Base-by-base conservation (phyloP, 2,888 invertebrate genomes). In the Diaphora mendica region DNA sequence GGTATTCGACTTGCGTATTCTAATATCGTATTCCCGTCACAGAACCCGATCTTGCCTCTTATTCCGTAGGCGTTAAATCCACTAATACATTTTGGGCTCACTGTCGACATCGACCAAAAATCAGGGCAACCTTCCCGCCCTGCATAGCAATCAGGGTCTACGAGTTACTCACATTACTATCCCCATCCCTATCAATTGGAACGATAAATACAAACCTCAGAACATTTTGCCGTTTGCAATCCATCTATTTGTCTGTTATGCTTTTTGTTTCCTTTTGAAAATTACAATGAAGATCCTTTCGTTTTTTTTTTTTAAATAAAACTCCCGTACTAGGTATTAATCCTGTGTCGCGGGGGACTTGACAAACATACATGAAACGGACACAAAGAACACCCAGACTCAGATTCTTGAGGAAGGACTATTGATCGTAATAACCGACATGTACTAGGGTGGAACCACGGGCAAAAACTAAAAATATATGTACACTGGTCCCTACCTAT, bases 61-160 rank as follows among this genome's bases (percentile, higher is more conserved):
- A 93, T 92, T 93, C 90, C 86, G 91, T 89, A 89, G 90, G 91
- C 91, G 92, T 92, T 92, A 93, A 94, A 92, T 89, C 91, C 86
- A 91, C 94, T 94, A 95, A 94, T 94, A 95, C 93, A 94, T 95
- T 94, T 94, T 91, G 88, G 89, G 88, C 88, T 88, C 88, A 86
- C 89, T 91, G 95, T 90, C 93, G 94, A 93, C 94, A 90, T 91
- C 90, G 91, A 88, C 92, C 87, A 94, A 95, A 95, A 96, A 96
- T 95, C 95, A 94, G 93, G 91, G 90, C 91, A 82, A 79, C 84
- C 77, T 87, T 85, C 90, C 88, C 89, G 92, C 86, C 91, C 92
- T 91, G 95, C 93, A 96, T 96, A 95, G 91, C 91, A 95, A 96
- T 84, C 88, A 95, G 95, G 67, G 33, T 30, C 15, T 55, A 67